phyloP scores from a whole-genome alignment of 23 tunicate species.

The Halocynthia roretzi region DNA sequence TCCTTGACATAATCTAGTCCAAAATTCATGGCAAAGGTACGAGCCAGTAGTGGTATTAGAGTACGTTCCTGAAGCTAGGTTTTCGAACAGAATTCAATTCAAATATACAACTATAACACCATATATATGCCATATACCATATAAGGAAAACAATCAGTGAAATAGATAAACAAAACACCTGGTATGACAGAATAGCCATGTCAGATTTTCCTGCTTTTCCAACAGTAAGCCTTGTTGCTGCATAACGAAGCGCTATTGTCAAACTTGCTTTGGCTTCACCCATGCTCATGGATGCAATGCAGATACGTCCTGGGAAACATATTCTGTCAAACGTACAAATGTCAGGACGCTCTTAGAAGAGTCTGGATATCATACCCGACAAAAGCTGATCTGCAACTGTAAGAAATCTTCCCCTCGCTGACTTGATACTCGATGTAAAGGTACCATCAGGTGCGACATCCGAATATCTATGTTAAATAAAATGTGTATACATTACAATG shows the following conservation, averaged over 20 bases:
- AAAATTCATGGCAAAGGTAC: constrained; percentile 82
- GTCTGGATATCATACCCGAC: constrained; percentile 29
- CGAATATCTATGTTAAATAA: constrained; percentile 66
- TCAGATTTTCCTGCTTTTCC: constrained; percentile 84
- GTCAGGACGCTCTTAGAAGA: not conserved
- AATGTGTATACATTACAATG: not conserved
- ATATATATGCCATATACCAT: not conserved
- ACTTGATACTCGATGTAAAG: constrained; percentile 62
- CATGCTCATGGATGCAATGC: constrained; percentile 98
- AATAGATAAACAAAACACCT: constrained; percentile 27
- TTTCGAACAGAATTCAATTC: not conserved
- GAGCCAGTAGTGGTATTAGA: constrained; percentile 75
- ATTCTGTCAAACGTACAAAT: not conserved
- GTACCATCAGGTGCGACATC: constrained; percentile 85
- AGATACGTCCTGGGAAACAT: constrained; percentile 58
- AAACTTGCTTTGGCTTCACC: constrained; percentile 88
- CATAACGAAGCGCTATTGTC: constrained; percentile 80
- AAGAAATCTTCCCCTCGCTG: constrained; percentile 77
- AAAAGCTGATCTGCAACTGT: constrained; percentile 96
- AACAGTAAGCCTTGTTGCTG: constrained; percentile 90
- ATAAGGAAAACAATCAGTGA: not conserved
- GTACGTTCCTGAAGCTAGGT: constrained; percentile 81
- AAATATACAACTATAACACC: not conserved
- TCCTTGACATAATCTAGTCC: constrained; percentile 93
- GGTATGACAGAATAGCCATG: constrained; percentile 82